Evolutionary conservation across 2,888 invertebrate species (phyloP).

Genomic region (Coleophora flavipennella): DNA sequence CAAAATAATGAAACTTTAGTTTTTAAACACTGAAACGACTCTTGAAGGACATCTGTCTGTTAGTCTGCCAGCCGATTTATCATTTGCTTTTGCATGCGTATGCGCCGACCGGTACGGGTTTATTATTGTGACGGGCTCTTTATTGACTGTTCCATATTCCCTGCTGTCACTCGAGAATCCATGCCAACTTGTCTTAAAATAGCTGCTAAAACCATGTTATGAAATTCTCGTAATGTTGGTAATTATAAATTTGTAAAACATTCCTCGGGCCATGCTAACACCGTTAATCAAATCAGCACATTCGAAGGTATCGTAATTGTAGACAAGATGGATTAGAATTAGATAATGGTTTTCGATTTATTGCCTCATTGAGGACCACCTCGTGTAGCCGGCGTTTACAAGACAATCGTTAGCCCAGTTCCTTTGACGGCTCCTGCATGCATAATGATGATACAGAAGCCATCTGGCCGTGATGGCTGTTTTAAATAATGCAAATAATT

Average conservation of each 20-base stretch:
- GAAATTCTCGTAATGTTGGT: not conserved
- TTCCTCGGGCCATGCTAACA: conserved; percentile 2
- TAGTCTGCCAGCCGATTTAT: no score
- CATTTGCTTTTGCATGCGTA: conserved; percentile 3
- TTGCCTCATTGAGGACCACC: conserved; percentile 47
- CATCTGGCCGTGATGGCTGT: conserved; percentile 1
- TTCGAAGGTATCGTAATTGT: conserved; percentile 18
- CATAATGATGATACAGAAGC: conserved; percentile 1
- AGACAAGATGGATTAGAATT: conserved; percentile 20
- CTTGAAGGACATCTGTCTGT: no score
- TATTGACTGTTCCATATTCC: conserved; percentile 36
- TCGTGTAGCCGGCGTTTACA: conserved; percentile 26
- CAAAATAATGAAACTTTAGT: no score
- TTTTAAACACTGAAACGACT: no score
- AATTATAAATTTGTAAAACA: not conserved
- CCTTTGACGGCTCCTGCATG: conserved; percentile 22
- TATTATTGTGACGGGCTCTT: conserved; percentile 40
- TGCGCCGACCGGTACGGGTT: conserved; percentile 15
- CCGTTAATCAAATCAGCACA: conserved; percentile 30
- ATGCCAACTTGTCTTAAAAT: conserved; percentile 31
- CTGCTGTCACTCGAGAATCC: conserved; percentile 38
- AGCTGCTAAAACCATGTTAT: conserved; percentile 1
- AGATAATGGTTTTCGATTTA: conserved; percentile 61
- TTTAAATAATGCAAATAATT: not conserved
- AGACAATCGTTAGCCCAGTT: conserved; percentile 49